These are phyloP conservation scores for Gryllus longicercus DNA, from an alignment of 2,888 invertebrate species.

Conservation along the genomic window DNA sequence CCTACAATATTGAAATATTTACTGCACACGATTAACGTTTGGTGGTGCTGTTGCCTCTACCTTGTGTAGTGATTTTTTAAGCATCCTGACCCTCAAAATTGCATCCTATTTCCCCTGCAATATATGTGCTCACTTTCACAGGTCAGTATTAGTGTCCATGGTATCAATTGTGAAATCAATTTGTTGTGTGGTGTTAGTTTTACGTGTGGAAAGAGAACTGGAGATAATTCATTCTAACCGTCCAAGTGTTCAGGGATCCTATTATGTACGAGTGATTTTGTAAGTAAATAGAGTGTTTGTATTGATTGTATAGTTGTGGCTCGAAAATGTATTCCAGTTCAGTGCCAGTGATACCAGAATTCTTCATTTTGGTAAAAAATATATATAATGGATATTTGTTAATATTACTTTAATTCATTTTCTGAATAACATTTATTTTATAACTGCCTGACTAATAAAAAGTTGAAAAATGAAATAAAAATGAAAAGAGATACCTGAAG, in stretches of 20 bases:
- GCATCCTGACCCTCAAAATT: neutral
- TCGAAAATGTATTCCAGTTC: neutral
- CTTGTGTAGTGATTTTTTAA: too few species aligned
- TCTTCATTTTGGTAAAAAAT: neutral
- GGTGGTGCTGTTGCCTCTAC: too few species aligned
- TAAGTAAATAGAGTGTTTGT: neutral
- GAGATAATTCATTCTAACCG: slow-evolving; percentile 1
- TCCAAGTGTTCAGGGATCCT: slow-evolving; percentile 10
- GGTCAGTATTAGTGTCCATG: neutral
- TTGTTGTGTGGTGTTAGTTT: neutral
- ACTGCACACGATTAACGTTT: neutral
- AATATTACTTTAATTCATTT: neutral
- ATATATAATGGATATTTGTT: slow-evolving; percentile 4
- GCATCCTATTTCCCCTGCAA: neutral
- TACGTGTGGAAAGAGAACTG: neutral
- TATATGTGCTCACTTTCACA: neutral
- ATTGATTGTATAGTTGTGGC: neutral
- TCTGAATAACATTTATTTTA: neutral
- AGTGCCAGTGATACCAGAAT: slow-evolving; percentile 1
- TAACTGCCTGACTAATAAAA: neutral
- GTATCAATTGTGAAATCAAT: neutral
- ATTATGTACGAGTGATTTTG: neutral
- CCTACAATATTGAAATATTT: neutral
- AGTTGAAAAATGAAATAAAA: too few species aligned
- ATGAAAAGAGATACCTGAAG: too few species aligned